Conservation (phyloP, 2,113 vertebrate species). For the Pelecanoides urinatrix region DNA sequence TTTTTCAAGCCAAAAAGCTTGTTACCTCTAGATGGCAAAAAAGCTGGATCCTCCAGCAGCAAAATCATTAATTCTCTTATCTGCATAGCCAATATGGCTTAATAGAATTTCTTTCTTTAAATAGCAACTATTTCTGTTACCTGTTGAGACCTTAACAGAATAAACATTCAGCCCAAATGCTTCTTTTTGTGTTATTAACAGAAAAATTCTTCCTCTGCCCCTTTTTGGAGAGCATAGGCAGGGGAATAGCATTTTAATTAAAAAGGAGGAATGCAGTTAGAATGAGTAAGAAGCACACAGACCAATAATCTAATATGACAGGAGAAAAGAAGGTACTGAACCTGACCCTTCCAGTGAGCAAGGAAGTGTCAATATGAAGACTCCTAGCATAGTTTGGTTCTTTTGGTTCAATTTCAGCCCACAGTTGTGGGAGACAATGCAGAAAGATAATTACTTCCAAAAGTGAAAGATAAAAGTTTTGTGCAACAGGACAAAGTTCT, state of each 20-base stretch:
- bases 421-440: neutral
- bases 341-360: neutral
- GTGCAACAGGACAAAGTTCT: neutral
- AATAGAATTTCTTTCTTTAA: neutral
- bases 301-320: neutral
- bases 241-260: neutral
- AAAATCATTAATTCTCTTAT: neutral
- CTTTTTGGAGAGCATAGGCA: neutral
- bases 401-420: neutral
- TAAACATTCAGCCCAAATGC: neutral
- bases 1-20: neutral
- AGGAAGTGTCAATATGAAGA: neutral
- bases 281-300: neutral
- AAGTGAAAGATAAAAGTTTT: neutral
- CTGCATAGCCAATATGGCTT: neutral
- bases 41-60: neutral
- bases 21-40: neutral
- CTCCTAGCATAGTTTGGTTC: neutral
- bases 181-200: neutral
- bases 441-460: neutral
- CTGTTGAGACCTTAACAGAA: neutral
- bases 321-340: neutral
- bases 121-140: neutral
- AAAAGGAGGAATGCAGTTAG: neutral
- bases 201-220: neutral